Base-by-base conservation (phyloP, 2,888 invertebrate genomes). In the Dione vanillae region DNA sequence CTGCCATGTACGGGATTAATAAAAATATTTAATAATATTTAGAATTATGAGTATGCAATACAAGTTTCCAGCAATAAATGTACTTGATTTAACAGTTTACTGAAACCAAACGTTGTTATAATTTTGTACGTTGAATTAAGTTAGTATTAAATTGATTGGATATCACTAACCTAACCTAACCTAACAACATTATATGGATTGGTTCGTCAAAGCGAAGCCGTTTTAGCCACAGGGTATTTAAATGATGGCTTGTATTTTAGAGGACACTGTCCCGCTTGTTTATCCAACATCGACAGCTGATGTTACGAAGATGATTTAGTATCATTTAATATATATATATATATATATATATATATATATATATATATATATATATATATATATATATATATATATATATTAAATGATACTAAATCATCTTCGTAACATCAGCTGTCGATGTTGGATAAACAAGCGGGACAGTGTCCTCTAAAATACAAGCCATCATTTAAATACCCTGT, bases 171-270 rank as follows among this genome's bases (percentile, higher is more conserved):
- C n/a, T n/a, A n/a, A n/a, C n/a, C n/a, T n/a, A 37, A 10, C 35
- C n/a, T 37, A 54, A 37, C n/a, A 54, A 35, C 35, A n/a, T 37
- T 27, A 14, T 59, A 41, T 14, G 58, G 11, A 16, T n/a, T 11
- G 54, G 11, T 37, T 37, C n/a, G 35, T 35, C n/a, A 19, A 59
- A 14, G 12, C 59, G 41, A 59, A 41, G 43, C 40, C 41, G 59
- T 59, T 59, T 20, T 20, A 59, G 59, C 59, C n/a, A n/a, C 35
- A 9, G 37, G 35, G 10, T 1, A 35, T 37, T 37, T 54, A 54
- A 54, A 54, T 54, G 37, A 54, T 37, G n/a, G 37, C 35, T 37
- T n/a, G 54, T 54, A 37, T 54, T 54, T 54, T 54, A 54, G 54
- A 37, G n/a, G 37, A 54, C 54, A 54, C 37, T 35, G 10, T 37